Conservation (phyloP, 2,888 invertebrate species). For the Chalcis sispes region DNA sequence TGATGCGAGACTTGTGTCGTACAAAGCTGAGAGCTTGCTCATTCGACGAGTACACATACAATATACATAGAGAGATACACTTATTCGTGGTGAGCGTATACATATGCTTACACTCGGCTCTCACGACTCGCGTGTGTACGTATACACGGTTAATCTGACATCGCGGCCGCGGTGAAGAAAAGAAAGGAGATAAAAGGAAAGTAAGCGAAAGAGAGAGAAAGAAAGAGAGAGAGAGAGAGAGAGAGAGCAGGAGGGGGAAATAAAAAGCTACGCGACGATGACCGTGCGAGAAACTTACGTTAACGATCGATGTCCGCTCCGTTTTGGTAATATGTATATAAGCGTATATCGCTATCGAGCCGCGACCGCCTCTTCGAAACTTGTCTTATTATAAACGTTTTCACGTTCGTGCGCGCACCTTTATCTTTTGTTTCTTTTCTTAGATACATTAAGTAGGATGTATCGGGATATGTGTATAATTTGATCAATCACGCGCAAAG, state of each 20-base stretch:
- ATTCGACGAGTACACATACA: constrained; percentile 3
- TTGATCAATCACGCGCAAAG: constrained; percentile 54
- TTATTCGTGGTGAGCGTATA: background rate
- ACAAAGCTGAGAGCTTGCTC: constrained; percentile 29
- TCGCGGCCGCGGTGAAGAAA: constrained; percentile 25
- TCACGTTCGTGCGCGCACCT: background rate
- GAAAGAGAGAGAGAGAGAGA: background rate
- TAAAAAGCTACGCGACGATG: constrained; percentile 43
- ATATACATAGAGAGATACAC: no score
- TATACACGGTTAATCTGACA: constrained; percentile 49
- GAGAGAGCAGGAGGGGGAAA: background rate
- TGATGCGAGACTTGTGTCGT: constrained; percentile 50
- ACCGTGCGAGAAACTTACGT: constrained; percentile 56
- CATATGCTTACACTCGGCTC: background rate
- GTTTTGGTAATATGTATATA: constrained; percentile 39
- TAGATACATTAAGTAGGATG: background rate
- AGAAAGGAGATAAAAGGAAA: background rate
- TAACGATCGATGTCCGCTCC: constrained; percentile 57
- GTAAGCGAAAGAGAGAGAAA: background rate
- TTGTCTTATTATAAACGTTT: constrained; percentile 44
- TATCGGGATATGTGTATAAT: constrained; percentile 43
- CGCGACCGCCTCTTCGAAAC: constrained; percentile 33
- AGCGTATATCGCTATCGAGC: constrained; percentile 41
- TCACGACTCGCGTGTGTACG: background rate
- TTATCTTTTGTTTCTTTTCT: background rate